These are phyloP conservation scores for Dryococelus australis DNA, from an alignment of 2,888 invertebrate genomes.

Conservation along the genomic window DNA sequence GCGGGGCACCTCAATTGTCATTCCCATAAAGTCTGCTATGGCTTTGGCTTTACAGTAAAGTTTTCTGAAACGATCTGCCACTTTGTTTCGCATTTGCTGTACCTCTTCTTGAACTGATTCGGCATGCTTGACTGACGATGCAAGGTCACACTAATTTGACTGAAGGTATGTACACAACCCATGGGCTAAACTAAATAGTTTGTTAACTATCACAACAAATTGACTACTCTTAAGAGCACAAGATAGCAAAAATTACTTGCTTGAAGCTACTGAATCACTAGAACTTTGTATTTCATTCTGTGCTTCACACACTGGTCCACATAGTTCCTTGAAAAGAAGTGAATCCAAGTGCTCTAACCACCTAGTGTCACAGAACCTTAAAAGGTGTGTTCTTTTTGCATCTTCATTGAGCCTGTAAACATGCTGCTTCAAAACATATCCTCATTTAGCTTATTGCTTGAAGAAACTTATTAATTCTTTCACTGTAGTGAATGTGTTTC, in stretches of 20 bases:
- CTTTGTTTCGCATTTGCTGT: background rate
- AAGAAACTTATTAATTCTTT: background rate
- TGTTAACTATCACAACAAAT: background rate
- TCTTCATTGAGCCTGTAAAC: background rate
- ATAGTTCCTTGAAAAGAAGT: background rate
- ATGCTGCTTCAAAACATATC: constrained; percentile 12
- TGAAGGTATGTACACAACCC: background rate
- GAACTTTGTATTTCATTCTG: too few relatives aligned
- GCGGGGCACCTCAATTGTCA: too few relatives aligned
- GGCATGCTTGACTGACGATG: background rate
- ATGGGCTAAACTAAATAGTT: background rate
- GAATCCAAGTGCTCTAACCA: background rate
- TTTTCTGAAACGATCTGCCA: background rate
- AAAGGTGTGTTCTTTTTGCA: background rate
- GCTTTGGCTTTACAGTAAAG: background rate
- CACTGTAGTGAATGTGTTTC: background rate
- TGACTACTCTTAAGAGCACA: background rate
- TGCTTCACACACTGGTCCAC: background rate
- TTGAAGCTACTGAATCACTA: background rate
- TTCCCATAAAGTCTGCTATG: background rate
- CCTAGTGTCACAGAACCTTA: background rate
- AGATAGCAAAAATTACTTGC: background rate
- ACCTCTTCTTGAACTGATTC: background rate
- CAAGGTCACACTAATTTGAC: too few relatives aligned
- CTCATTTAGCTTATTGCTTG: background rate